A percentile compares a stretch with the other conserved stretches of the same genome.
Evolutionary conservation across 2,888 invertebrate species (phyloP).

Genomic region (Napeogenes inachia): DNA sequence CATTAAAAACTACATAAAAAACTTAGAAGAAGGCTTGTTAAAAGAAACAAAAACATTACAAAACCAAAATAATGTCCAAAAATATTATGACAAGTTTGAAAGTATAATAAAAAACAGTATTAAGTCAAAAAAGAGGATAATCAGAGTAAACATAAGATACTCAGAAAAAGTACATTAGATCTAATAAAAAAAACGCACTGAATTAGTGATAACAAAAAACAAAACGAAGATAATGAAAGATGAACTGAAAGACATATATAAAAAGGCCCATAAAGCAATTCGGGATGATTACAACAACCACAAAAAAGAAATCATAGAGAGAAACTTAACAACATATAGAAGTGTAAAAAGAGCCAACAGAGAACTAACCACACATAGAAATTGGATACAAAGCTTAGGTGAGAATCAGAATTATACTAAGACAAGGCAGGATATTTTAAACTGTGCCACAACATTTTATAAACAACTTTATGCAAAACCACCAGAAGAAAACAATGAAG

Average conservation of each 20-base stretch:
- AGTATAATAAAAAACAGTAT: not conserved
- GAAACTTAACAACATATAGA: constrained; percentile 9
- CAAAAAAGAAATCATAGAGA: constrained; percentile 11
- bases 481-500: too few relatives aligned
- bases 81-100: not conserved
- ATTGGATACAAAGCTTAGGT: constrained; percentile 11
- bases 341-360: constrained; percentile 15
- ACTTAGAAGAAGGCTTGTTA: not conserved
- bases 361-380: constrained; percentile 14
- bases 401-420: not conserved
- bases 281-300: constrained; percentile 12
- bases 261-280: constrained; percentile 10
- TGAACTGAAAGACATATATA: constrained; percentile 9
- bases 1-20: not conserved
- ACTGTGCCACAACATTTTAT: constrained; percentile 8
- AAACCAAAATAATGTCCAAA: not conserved
- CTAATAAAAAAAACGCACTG: not conserved
- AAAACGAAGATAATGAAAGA: constrained; percentile 14
- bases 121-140: not conserved
- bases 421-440: constrained; percentile 4
- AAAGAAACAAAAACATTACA: not conserved
- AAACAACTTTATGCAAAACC: constrained; percentile 5
- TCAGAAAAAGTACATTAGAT: not conserved
- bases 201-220: constrained; percentile 7
- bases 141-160: not conserved